Conservation (phyloP, 2,113 vertebrate genomes). For the Pteropus alecto region DNA sequence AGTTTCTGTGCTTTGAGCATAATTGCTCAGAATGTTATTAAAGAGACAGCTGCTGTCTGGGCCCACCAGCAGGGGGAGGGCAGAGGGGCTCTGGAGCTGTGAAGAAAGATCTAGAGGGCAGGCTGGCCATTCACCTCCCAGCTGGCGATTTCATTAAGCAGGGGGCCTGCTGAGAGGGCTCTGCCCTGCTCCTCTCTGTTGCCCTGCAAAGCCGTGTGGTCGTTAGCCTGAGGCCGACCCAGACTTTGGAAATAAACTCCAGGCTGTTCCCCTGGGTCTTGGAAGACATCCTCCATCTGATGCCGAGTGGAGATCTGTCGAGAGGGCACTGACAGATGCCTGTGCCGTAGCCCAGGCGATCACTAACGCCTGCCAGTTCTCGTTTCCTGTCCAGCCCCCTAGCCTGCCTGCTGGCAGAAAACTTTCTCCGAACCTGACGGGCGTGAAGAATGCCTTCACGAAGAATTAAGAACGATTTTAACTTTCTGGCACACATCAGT, state of each 20-base stretch:
- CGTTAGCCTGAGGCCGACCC: conserved; percentile 7
- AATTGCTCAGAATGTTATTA: conserved; percentile 40
- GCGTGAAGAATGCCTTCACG: neutral
- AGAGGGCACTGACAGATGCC: neutral
- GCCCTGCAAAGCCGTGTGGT: neutral
- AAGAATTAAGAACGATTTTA: neutral
- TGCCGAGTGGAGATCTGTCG: neutral
- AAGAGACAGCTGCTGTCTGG: conserved; percentile 66
- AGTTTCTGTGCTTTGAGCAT: neutral
- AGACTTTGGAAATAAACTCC: conserved; percentile 16
- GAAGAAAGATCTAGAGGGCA: conserved; percentile 53
- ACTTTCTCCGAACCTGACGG: neutral
- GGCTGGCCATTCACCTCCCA: conserved; percentile 48
- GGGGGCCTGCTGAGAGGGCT: neutral
- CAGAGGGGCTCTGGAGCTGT: neutral
- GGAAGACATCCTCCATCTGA: conserved; percentile 38
- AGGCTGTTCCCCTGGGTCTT: neutral
- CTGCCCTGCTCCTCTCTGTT: neutral
- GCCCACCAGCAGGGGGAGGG: conserved; percentile 35
- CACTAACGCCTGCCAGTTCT: neutral
- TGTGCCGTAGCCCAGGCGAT: neutral
- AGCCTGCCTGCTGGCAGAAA: neutral
- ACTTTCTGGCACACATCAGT: neutral
- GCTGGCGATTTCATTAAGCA: conserved; percentile 56
- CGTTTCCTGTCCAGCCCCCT: neutral